Percentiles rank a stretch among this genome's conserved stretches.
Evolutionary conservation across 2,113 vertebrate genomes (phyloP).

Genomic region (Thamnophis sirtalis): DNA sequence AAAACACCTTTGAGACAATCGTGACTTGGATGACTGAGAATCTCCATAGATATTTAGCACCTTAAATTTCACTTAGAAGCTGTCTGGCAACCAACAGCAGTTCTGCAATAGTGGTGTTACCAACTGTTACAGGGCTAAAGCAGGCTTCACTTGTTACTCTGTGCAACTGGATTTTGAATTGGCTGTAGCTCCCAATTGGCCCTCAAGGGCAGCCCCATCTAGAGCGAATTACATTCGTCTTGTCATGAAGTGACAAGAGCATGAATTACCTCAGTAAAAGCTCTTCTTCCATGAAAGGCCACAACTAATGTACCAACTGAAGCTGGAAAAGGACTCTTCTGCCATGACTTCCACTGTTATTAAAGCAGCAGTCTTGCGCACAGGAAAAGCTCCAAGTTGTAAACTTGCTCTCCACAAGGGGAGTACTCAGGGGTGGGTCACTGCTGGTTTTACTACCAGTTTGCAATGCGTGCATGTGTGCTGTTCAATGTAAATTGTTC

Average conservation of each 20-base stretch:
- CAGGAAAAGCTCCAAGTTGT: neutral
- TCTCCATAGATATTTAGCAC: neutral
- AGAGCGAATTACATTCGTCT: neutral
- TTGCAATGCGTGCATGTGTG: no score
- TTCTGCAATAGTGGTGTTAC: neutral
- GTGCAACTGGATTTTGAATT: neutral
- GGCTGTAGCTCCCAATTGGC: neutral
- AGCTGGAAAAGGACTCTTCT: neutral
- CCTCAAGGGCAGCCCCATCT: neutral
- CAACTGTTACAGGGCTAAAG: neutral
- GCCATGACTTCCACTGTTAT: neutral
- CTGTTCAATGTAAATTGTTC: no score
- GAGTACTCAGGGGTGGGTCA: neutral
- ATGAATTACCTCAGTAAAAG: neutral
- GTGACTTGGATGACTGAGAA: neutral
- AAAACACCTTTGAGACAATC: neutral
- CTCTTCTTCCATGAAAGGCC: neutral
- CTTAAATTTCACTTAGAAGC: neutral
- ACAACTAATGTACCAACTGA: neutral
- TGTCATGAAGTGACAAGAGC: neutral
- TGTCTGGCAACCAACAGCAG: neutral
- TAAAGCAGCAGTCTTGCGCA: neutral
- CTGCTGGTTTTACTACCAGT: no score
- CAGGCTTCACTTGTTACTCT: neutral
- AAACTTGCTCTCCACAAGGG: neutral